Evolutionary conservation across 2,113 vertebrate genomes (phyloP).

Genomic region (Alethe castanea): DNA sequence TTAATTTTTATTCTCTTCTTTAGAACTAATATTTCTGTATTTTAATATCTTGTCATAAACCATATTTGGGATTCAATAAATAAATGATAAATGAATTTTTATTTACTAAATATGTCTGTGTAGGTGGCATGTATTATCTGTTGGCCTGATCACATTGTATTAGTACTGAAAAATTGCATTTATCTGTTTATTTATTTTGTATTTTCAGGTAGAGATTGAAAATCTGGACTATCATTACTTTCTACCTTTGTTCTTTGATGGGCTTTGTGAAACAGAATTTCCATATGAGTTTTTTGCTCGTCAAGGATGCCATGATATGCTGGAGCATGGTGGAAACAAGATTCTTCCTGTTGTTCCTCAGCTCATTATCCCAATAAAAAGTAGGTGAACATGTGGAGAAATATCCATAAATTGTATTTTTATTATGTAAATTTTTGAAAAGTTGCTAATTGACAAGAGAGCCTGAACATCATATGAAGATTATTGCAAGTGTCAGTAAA

Average conservation of each 20-base stretch:
- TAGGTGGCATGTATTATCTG: neutral
- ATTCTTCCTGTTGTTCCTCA: constrained; percentile 90
- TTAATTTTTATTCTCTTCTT: neutral
- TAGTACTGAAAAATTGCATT: neutral
- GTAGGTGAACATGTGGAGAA: constrained; percentile 71
- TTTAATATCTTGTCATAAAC: neutral
- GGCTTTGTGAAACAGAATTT: constrained; percentile 87
- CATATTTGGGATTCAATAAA: neutral
- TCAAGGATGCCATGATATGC: constrained; percentile 91
- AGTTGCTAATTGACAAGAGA: constrained; percentile 5
- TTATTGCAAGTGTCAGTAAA: neutral
- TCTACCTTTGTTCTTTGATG: constrained; percentile 92
- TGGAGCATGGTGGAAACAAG: constrained; percentile 89
- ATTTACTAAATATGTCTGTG: neutral
- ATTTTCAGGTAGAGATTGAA: constrained; percentile 86
- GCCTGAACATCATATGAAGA: neutral
- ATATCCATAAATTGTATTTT: neutral
- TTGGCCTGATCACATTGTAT: neutral
- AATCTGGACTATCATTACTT: constrained; percentile 90
- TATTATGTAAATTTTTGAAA: neutral
- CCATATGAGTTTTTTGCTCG: constrained; percentile 92
- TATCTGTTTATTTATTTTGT: constrained; percentile 4
- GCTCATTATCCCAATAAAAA: constrained; percentile 93
- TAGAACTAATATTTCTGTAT: neutral
- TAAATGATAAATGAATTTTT: neutral